These are phyloP conservation scores for Muscina levida DNA, from an alignment of 2,888 invertebrate species.

Conservation along the genomic window DNA sequence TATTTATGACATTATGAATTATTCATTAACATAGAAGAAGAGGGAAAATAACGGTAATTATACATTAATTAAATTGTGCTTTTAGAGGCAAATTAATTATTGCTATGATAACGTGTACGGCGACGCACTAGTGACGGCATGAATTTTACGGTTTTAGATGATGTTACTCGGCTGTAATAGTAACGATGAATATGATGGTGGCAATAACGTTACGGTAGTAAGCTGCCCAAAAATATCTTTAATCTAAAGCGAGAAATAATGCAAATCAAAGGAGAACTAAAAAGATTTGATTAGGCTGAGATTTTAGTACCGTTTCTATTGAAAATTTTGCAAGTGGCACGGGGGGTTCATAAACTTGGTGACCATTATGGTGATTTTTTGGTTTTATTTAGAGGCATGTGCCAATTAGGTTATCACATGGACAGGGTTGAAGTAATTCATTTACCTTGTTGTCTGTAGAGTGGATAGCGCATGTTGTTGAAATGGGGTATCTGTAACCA, in stretches of 20 bases:
- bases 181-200: background rate
- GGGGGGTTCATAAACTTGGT: no score
- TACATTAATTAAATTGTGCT: conserved; percentile 68
- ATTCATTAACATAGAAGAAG: conserved; percentile 56
- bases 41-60: conserved; percentile 65
- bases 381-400: no score
- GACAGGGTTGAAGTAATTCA: no score
- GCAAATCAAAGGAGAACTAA: conserved; percentile 13
- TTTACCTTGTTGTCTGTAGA: no score
- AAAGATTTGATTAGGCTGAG: conserved; percentile 27
- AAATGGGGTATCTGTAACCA: no score
- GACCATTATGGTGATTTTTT: no score
- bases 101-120: conserved; percentile 36
- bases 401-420: no score
- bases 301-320: conserved; percentile 6
- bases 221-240: conserved; percentile 17
- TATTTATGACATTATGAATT: conserved; percentile 61
- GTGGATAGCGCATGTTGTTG: no score
- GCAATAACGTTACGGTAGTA: conserved; percentile 4
- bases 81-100: conserved; percentile 62
- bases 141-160: no score
- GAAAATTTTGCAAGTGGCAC: no score
- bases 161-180: background rate
- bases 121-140: background rate
- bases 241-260: conserved; percentile 8